These are phyloP conservation scores for Trichogramma dendrolimi DNA, from an alignment of 2,888 invertebrate species.

Conservation along the genomic window DNA sequence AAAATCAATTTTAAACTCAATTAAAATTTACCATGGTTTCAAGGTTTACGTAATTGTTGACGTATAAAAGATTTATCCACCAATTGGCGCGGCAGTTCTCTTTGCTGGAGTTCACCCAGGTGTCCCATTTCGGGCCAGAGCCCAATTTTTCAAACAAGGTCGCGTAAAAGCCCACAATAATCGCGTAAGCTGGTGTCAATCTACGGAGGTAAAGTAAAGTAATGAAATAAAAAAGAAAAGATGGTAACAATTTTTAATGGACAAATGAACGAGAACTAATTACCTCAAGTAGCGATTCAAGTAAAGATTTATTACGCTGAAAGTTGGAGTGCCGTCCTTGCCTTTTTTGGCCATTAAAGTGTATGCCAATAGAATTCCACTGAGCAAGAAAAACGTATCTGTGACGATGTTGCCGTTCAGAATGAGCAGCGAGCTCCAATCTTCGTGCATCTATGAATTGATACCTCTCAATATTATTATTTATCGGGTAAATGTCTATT, in stretches of 20 bases:
- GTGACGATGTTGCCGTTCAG: slow-evolving; percentile 46
- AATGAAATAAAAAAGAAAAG: slow-evolving; percentile 13
- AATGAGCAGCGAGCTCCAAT: slow-evolving; percentile 41
- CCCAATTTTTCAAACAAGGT: slow-evolving; percentile 68
- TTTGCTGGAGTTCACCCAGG: slow-evolving; percentile 53
- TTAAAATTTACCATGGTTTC: slow-evolving; percentile 39
- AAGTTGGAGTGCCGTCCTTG: slow-evolving; percentile 28
- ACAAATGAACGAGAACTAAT: slow-evolving; percentile 12
- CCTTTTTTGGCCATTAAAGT: slow-evolving; percentile 34
- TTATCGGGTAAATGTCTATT: background rate
- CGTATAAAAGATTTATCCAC: slow-evolving; percentile 51
- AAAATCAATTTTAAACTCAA: background rate
- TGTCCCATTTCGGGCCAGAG: slow-evolving; percentile 71
- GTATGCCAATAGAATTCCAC: slow-evolving; percentile 44
- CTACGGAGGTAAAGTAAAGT: slow-evolving; percentile 49
- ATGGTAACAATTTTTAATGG: background rate
- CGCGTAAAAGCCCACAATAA: slow-evolving; percentile 69
- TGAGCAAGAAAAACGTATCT: slow-evolving; percentile 47
- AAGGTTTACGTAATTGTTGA: slow-evolving; percentile 49
- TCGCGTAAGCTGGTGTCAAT: slow-evolving; percentile 70
- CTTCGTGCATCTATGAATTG: slow-evolving; percentile 37
- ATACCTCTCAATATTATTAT: background rate
- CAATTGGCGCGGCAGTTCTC: slow-evolving; percentile 47
- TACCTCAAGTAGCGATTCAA: slow-evolving; percentile 68
- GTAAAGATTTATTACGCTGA: slow-evolving; percentile 62